phyloP scores from a whole-genome alignment of 1,140 invertebrate species.

The Galleria mellonella region DNA sequence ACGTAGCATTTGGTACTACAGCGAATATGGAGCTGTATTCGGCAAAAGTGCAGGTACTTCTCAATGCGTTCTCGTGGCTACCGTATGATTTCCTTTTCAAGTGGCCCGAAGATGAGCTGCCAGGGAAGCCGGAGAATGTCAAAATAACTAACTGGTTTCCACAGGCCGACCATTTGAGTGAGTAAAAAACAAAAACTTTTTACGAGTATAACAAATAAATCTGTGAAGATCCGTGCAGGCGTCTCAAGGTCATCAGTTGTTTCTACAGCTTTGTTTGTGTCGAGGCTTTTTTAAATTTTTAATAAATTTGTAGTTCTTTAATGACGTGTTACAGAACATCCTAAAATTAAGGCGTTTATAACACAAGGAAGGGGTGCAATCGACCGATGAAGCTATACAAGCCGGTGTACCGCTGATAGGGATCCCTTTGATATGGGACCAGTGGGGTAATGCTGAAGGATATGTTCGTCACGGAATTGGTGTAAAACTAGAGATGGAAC shows the following conservation, averaged over 20 bases:
- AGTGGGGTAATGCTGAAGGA: constrained; percentile 36
- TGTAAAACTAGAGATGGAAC: constrained; percentile 18
- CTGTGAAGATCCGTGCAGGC: too few relatives aligned
- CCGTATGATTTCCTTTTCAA: constrained; percentile 71
- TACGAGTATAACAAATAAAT: background rate
- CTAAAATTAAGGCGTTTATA: constrained; percentile 33
- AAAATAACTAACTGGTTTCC: constrained; percentile 71
- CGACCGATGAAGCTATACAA: constrained; percentile 73
- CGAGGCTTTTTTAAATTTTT: too few relatives aligned
- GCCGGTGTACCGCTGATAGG: constrained; percentile 74
- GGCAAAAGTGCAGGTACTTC: constrained; percentile 17
- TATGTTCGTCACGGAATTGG: constrained; percentile 31
- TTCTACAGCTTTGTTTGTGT: too few relatives aligned
- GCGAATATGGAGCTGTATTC: too few relatives aligned
- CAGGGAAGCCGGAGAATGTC: constrained; percentile 28
- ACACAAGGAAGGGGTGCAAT: constrained; percentile 70
- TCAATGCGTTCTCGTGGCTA: constrained; percentile 56
- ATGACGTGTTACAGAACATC: constrained; percentile 31
- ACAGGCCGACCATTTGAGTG: constrained; percentile 72
- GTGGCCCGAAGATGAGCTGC: constrained; percentile 52
- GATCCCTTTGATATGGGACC: constrained; percentile 45
- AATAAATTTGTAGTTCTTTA: constrained; percentile 3
- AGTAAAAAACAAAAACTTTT: constrained; percentile 2
- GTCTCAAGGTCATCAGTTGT: too few relatives aligned
- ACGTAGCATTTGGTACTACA: constrained; percentile 72